Base-by-base conservation (phyloP, 2,888 invertebrate genomes). In the Drosophila recens region DNA sequence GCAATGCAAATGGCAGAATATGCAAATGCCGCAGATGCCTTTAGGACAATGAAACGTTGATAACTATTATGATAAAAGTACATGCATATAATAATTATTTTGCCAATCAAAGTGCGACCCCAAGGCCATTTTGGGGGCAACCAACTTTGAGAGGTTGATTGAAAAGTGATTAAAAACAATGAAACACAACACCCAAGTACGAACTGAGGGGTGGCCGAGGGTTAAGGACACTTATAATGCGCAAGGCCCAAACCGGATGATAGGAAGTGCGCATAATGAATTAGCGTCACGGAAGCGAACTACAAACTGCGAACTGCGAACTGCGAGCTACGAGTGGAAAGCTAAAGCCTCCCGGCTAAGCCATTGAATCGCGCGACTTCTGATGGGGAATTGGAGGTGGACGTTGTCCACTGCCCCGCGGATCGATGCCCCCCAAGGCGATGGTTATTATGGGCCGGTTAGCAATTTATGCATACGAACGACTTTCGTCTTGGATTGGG, bases 231-330 rank as follows among this genome's bases (percentile, higher is more conserved):
- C 27, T 59, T 17, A 23, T 17, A 36, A 38, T 58, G 36, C 11
- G 20, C 27, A 11, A 10, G 43, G 36, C 49, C 13, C 40, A 36
- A 56, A 54, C 78, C 75, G 81, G 81, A 86, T 81, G 74, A 71
- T 81, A 81, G 82, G 82, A 83, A 83, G 84, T 81, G 74, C 87
- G 81, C 86, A 83, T 86, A 82, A 86, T 86, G 86, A 85, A 83
- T 82, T 86, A 73, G 80, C 80, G 83, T 64, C 49, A 72, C 84
- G 83, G 87, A 86, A 83, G 74, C 77, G 54, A 23, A 23, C 68
- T 74, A 66, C 74, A 52, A 23, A 23, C 68, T 74, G 67, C 74
- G 54, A 23, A 23, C 23, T 23, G 70, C 77, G 54, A 51, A 62
- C 68, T 74, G 66, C 74, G 54, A 51, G 59, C 68, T 74, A 67